Conservation (phyloP, 2,797 vertebrate species). For the Lepilemur ruficaudatus region DNA sequence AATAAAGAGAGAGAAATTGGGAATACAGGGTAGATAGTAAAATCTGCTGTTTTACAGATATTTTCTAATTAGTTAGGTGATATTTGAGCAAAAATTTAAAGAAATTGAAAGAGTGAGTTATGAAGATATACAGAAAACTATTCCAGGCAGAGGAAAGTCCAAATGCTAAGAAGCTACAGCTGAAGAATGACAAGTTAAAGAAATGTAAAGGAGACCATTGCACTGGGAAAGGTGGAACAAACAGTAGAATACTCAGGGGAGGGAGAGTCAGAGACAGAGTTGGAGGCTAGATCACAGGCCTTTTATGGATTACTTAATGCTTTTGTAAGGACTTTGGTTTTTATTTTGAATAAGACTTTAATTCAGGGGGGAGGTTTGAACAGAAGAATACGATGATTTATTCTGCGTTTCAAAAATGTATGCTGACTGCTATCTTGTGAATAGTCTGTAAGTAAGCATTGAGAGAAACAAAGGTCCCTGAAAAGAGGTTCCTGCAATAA, state of each 20-base stretch:
- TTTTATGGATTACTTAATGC: not conserved
- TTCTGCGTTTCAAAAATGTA: not conserved
- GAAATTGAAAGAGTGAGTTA: not conserved
- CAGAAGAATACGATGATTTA: not conserved
- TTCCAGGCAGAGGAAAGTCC: not conserved
- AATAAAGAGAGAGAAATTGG: not conserved
- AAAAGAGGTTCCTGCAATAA: not conserved
- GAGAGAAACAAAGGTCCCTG: not conserved
- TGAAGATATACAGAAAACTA: not conserved
- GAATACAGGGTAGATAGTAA: not conserved
- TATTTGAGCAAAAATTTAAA: not conserved
- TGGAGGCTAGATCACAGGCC: not conserved
- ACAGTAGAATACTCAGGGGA: not conserved
- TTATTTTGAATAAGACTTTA: not conserved
- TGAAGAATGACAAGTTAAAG: not conserved
- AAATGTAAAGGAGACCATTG: not conserved
- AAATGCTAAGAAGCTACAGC: not conserved
- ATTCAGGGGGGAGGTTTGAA: not conserved
- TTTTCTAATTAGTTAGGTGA: not conserved
- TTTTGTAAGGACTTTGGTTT: not conserved
- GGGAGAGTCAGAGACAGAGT: rapidly evolving
- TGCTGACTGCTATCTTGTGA: not conserved
- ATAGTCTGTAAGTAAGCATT: not conserved
- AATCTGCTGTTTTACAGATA: not conserved
- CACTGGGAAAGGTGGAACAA: not conserved